Base-by-base conservation (phyloP, 2,888 invertebrate species). In the Troides aeacus region DNA sequence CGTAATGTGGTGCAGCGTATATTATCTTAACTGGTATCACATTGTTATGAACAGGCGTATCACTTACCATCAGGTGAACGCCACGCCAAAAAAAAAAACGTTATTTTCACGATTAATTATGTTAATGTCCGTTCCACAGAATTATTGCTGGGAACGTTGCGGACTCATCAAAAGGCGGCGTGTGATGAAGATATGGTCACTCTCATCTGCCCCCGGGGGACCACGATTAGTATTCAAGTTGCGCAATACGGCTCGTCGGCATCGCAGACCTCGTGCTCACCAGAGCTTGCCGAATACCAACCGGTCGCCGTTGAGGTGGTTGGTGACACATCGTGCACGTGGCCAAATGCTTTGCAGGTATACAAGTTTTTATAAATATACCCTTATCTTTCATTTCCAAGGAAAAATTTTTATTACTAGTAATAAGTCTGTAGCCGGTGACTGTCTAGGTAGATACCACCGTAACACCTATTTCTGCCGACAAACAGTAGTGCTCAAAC, bases 171-270 rank as follows among this genome's bases (percentile, higher is more conserved):
- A 84, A 95, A 96, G 75, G 97, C 97, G 64, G 97, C 97, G 66
- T 99, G 99, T 90, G 98, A 98, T 90, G 97, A 97, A 73, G 97
- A 98, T 82, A 94, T 95, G 85, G 95, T 99, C 84, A 95, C 95
- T 64, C 94, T 99, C 73, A 95, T 96, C 82, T 99, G 99, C 88
- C 98, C 99, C 42, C 93, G 96, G 62, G 97, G 97, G 66, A 99
- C 99, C 56, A 97, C 97, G 79, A 98, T 99, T 84, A 96, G 96
- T 79, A 96, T 98, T 77, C 96, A 97, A 78, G 93, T 97, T 78
- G 98, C 98, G n/a, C 97, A 97, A 83, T 98, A 97, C 81, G 98
- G 97, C 18, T 95, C 96, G 46, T 94, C 95, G 1, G 87, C 86
- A 0, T 82, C 89, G 0, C 93, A 94, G 63, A 90, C 90, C 18